Evolutionary conservation across 2,113 vertebrate genomes (phyloP).

Genomic region (Oncorhynchus gorbuscha): DNA sequence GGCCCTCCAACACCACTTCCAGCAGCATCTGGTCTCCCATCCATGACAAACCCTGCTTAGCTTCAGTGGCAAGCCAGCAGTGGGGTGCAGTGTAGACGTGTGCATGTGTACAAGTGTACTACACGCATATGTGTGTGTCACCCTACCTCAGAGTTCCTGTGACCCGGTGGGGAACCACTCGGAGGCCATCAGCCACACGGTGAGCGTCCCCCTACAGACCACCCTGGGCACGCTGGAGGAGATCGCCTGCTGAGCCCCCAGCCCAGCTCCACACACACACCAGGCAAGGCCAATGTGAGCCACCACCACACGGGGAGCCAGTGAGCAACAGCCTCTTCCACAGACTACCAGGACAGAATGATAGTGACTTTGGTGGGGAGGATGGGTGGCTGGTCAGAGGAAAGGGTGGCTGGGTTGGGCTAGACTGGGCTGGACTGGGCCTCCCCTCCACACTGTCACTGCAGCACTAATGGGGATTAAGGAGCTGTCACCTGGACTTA

Average conservation of each 20-base stretch:
- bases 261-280: constrained; percentile 51
- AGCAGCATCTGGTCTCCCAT: too few relatives aligned
- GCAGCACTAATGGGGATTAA: constrained; percentile 60
- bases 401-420: constrained; percentile 57
- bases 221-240: constrained; percentile 92
- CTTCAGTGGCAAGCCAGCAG: too few relatives aligned
- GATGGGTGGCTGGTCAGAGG: constrained; percentile 58
- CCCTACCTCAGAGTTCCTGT: constrained; percentile 84
- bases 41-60: too few relatives aligned
- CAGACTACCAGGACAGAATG: neutral
- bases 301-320: constrained; percentile 28
- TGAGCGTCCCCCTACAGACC: constrained; percentile 91
- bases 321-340: neutral
- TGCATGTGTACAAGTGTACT: constrained; percentile 9
- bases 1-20: too few relatives aligned
- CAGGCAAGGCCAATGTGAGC: constrained; percentile 25
- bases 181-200: constrained; percentile 95
- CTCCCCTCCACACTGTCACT: constrained; percentile 52
- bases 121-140: neutral
- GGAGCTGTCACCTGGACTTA: constrained; percentile 61
- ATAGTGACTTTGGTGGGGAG: constrained; percentile 31
- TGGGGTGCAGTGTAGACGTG: neutral
- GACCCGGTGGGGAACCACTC: constrained; percentile 94
- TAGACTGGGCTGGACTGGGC: constrained; percentile 34
- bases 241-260: constrained; percentile 89